Evolutionary conservation across 2,888 invertebrate species (phyloP).

Genomic region (Octonoba sinensis): DNA sequence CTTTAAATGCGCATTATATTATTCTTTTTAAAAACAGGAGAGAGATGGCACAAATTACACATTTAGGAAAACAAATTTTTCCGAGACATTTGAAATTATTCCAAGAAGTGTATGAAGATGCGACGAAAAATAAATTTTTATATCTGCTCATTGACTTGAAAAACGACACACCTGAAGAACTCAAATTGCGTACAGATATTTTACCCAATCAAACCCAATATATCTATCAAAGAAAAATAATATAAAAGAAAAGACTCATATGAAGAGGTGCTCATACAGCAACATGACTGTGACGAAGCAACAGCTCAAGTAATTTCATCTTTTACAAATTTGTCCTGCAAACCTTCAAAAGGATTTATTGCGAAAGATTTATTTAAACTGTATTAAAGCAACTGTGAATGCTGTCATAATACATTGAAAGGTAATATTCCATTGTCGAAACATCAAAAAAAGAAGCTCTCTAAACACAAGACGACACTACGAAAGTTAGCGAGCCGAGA

Average conservation of each 20-base stretch:
- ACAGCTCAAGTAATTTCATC: neutral
- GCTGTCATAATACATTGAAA: neutral
- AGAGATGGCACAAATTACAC: too few relatives aligned
- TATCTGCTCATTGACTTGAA: neutral
- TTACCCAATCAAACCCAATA: too few relatives aligned
- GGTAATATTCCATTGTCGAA: neutral
- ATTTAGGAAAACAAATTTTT: too few relatives aligned
- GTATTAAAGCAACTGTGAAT: neutral
- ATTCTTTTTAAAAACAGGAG: too few relatives aligned
- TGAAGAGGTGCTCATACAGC: too few relatives aligned
- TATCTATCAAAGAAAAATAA: too few relatives aligned
- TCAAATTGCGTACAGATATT: neutral
- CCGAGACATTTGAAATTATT: too few relatives aligned
- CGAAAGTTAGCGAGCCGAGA: neutral
- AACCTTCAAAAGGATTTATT: neutral
- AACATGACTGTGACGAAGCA: neutral
- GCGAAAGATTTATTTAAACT: neutral
- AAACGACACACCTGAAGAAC: neutral
- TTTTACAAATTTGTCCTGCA: too few relatives aligned
- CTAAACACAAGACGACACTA: neutral
- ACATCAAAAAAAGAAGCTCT: neutral
- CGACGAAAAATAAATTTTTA: neutral
- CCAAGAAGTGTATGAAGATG: too few relatives aligned
- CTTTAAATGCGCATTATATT: too few relatives aligned
- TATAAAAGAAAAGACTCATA: neutral